Evolutionary conservation across 2,888 invertebrate species (phyloP).

Genomic region (Callimorpha dominula): DNA sequence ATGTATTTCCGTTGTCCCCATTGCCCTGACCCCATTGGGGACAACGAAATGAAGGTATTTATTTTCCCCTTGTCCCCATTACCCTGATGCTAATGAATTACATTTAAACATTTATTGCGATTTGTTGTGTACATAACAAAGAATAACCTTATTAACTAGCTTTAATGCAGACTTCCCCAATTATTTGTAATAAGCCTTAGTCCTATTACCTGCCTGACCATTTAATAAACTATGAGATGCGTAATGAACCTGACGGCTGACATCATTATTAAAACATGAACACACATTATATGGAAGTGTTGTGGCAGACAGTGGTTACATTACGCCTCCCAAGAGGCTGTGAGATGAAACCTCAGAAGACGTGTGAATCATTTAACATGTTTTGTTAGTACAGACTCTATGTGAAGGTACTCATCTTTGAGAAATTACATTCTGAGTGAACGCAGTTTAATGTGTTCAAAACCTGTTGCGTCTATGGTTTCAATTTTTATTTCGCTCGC

Average conservation of each 20-base stretch:
- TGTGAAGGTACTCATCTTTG: background rate
- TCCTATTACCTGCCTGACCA: background rate
- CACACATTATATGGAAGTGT: background rate
- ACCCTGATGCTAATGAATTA: no score
- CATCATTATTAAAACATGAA: slow-evolving; percentile 2
- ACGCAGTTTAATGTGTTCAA: no score
- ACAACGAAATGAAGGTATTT: no score
- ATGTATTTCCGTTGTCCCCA: no score
- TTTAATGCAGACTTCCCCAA: background rate
- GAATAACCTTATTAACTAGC: no score
- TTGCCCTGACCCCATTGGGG: no score
- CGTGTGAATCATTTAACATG: slow-evolving; percentile 38
- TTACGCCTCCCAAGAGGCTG: background rate
- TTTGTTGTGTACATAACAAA: no score
- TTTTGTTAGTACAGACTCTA: slow-evolving; percentile 15
- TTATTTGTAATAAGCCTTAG: background rate
- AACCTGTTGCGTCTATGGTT: no score
- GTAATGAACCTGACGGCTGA: background rate
- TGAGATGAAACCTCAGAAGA: background rate
- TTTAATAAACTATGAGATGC: slow-evolving; percentile 1
- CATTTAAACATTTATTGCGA: no score
- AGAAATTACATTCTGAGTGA: no score
- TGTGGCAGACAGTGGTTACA: slow-evolving; percentile 2
- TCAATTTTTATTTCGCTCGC: no score
- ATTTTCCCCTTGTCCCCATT: no score